phyloP scores from a whole-genome alignment of 2,113 vertebrate species.

The Gadus chalcogrammus region DNA sequence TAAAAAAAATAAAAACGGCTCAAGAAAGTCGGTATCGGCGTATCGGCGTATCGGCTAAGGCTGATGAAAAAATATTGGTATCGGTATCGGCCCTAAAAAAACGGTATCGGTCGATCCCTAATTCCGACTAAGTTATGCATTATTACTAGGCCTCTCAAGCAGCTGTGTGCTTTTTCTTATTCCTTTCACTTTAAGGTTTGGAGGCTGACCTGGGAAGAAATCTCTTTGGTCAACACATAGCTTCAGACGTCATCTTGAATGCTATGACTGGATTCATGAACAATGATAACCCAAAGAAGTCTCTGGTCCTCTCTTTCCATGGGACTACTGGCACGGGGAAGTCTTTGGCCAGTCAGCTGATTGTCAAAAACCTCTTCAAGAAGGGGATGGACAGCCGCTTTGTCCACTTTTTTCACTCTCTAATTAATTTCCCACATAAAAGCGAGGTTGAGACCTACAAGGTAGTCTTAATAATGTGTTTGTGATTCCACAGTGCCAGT shows the following conservation, averaged over 20 bases:
- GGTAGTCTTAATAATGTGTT: slow-evolving; percentile 42
- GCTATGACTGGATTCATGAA: slow-evolving; percentile 83
- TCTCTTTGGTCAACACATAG: slow-evolving; percentile 93
- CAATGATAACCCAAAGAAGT: slow-evolving; percentile 85
- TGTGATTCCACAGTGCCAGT: neutral
- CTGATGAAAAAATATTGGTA: too few species aligned
- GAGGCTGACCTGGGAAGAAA: slow-evolving; percentile 72
- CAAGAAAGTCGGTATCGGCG: too few species aligned
- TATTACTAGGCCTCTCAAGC: neutral
- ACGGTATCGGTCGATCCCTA: too few species aligned
- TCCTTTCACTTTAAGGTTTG: slow-evolving; percentile 69
- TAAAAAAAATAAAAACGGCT: too few species aligned
- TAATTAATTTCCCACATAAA: slow-evolving; percentile 77
- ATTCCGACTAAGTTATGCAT: too few species aligned
- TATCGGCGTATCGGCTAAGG: too few species aligned
- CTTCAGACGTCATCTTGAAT: slow-evolving; percentile 80
- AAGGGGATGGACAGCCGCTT: slow-evolving; percentile 83
- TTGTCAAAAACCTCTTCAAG: slow-evolving; percentile 79
- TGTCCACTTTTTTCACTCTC: slow-evolving; percentile 87
- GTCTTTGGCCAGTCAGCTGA: slow-evolving; percentile 86
- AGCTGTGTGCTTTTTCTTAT: neutral
- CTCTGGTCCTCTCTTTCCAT: slow-evolving; percentile 88
- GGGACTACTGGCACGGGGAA: slow-evolving; percentile 96
- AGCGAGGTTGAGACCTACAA: slow-evolving; percentile 62
- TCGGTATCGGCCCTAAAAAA: too few species aligned